Percentiles rank a stretch among this genome's conserved stretches.
Conservation (phyloP, 2,888 invertebrate species). For the Mesorhabditis sp. region DNA sequence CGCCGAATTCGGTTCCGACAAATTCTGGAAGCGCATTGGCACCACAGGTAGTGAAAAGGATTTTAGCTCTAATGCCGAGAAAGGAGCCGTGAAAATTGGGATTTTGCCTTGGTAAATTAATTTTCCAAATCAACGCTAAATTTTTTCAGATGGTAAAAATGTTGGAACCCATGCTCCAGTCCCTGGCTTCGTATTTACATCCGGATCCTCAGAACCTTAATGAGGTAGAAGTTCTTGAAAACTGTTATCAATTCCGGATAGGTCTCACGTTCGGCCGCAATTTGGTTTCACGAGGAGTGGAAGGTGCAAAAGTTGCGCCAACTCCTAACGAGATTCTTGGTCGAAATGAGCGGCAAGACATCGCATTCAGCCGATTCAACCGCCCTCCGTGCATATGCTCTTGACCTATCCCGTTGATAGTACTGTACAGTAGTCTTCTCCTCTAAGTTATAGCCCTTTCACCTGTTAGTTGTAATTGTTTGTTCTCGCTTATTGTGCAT, state of each 20-base stretch:
- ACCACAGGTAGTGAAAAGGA: slow-evolving; percentile 32
- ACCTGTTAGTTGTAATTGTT: no score
- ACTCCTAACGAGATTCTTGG: slow-evolving; percentile 47
- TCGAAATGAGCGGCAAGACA: slow-evolving; percentile 8
- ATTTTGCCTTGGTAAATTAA: background rate
- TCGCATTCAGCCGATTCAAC: background rate
- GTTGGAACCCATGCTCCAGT: slow-evolving; percentile 29
- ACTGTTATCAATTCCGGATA: background rate
- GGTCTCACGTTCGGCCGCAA: slow-evolving; percentile 18
- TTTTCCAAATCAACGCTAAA: slow-evolving; percentile 1
- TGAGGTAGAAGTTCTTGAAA: slow-evolving; percentile 9
- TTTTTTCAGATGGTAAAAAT: slow-evolving; percentile 35
- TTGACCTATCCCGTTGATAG: background rate
- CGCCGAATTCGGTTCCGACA: slow-evolving; percentile 19
- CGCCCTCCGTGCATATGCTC: background rate
- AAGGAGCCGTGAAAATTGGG: slow-evolving; percentile 13
- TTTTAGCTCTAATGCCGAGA: slow-evolving; percentile 43
- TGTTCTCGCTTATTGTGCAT: no score
- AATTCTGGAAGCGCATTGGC: slow-evolving; percentile 21
- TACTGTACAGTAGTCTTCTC: no score
- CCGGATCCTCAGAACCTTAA: slow-evolving; percentile 13
- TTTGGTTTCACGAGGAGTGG: slow-evolving; percentile 39
- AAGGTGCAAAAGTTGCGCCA: slow-evolving; percentile 44
- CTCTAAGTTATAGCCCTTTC: no score
- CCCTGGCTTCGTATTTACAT: slow-evolving; percentile 30